Percentiles rank a stretch among this genome's conserved stretches.
These are phyloP conservation scores for Myodes glareolus DNA, from an alignment of 2,113 vertebrate genomes.

Conservation along the genomic window DNA sequence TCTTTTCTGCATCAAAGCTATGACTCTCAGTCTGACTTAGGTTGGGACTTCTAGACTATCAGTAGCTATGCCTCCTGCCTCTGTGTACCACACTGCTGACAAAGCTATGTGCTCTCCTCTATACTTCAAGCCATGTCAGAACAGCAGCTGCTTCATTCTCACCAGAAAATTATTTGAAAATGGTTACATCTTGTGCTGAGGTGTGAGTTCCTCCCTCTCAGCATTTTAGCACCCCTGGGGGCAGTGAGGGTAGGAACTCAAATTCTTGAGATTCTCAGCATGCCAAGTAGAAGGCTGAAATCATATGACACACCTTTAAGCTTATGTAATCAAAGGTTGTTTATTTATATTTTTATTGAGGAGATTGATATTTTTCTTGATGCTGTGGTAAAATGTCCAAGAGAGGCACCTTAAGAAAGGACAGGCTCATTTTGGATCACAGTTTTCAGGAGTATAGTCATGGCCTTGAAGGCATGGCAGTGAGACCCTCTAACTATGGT, in stretches of 20 bases:
- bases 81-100: not conserved
- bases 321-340: not conserved
- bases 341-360: not conserved
- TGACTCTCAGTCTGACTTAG: not conserved
- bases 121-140: not conserved
- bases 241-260: no score
- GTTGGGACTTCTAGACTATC: not conserved
- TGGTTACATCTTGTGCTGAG: not conserved
- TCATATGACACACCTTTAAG: not conserved
- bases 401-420: not conserved
- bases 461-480: not conserved
- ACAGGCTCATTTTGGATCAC: not conserved
- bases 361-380: not conserved
- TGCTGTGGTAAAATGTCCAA: not conserved
- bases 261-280: not conserved
- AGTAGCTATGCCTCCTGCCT: not conserved
- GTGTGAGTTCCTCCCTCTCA: not conserved
- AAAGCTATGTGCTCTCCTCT: not conserved
- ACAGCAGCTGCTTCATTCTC: not conserved
- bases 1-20: not conserved
- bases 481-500: not conserved
- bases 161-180: not conserved
- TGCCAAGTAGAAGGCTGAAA: not conserved
- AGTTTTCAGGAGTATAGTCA: not conserved
- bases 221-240: not conserved